A percentile compares a stretch with the other conserved stretches of the same genome.
phyloP scores from a whole-genome alignment of 1,140 invertebrate genomes.

The Drosophila sturtevanti region DNA sequence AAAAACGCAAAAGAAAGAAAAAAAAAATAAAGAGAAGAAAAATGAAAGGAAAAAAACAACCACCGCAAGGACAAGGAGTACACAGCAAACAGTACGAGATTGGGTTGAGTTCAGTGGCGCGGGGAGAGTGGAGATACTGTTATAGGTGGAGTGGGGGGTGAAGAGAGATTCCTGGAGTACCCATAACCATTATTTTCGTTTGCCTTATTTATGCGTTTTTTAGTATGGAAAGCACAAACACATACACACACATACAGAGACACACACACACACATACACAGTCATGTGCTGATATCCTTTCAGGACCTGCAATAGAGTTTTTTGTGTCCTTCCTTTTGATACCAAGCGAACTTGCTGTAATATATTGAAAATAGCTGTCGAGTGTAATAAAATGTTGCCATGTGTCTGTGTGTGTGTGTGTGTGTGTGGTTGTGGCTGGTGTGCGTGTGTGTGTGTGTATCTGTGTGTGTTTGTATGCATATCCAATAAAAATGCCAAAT shows the following conservation, averaged over 20 bases:
- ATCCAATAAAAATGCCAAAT: constrained; percentile 75
- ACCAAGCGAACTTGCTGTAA: constrained; percentile 59
- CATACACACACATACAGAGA: constrained; percentile 16
- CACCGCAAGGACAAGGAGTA: constrained; percentile 42
- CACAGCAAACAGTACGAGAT: constrained; percentile 17
- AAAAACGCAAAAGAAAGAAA: constrained; percentile 25
- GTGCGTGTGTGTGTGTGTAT: constrained; percentile 15
- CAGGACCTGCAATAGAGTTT: constrained; percentile 25
- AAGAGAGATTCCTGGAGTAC: constrained; percentile 43
- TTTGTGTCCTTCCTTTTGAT: constrained; percentile 46
- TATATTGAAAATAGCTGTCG: constrained; percentile 81
- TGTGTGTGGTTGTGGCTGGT: constrained; percentile 15
- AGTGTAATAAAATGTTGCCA: constrained; percentile 72
- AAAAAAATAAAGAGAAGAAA: constrained; percentile 8
- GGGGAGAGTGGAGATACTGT: not conserved
- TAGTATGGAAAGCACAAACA: constrained; percentile 73
- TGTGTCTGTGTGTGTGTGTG: constrained; percentile 20
- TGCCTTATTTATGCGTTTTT: constrained; percentile 80
- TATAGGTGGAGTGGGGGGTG: constrained; percentile 13
- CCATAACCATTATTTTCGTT: constrained; percentile 73
- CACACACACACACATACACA: constrained; percentile 1
- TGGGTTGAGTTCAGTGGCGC: not conserved
- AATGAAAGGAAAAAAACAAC: constrained; percentile 42
- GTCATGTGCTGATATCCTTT: constrained; percentile 58
- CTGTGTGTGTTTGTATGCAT: constrained; percentile 60